Conservation (phyloP, 2,797 vertebrate genomes). For the Nyctalus aviator region DNA sequence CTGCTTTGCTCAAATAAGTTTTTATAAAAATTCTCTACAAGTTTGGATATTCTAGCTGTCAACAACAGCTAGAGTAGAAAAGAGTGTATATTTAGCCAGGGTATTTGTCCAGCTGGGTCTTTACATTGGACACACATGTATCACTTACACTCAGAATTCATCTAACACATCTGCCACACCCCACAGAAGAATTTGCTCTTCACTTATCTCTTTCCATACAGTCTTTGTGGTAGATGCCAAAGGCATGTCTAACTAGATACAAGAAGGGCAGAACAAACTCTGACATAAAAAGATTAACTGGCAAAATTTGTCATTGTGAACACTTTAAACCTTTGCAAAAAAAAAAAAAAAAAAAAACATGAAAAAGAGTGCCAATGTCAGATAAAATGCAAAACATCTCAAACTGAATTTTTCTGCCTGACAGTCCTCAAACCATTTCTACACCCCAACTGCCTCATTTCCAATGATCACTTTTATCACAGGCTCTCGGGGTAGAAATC, state of each 20-base stretch:
- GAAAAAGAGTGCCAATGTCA: neutral
- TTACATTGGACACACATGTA: neutral
- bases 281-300: neutral
- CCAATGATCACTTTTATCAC: neutral
- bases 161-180: neutral
- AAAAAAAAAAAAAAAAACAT: neutral
- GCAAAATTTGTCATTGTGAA: neutral
- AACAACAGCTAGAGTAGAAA: neutral
- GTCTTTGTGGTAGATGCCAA: slow-evolving; percentile 26
- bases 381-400: neutral
- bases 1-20: neutral
- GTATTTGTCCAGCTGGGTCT: neutral
- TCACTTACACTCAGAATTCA: neutral
- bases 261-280: neutral
- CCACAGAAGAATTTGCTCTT: neutral
- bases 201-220: neutral
- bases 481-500: neutral
- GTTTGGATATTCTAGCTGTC: neutral
- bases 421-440: neutral
- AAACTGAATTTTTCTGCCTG: slow-evolving; percentile 8
- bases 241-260: neutral
- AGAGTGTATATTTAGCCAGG: neutral
- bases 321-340: neutral
- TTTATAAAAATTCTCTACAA: neutral
- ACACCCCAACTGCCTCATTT: neutral